These are phyloP conservation scores for Cotesia congregata DNA, from an alignment of 2,888 invertebrate genomes.

Conservation along the genomic window DNA sequence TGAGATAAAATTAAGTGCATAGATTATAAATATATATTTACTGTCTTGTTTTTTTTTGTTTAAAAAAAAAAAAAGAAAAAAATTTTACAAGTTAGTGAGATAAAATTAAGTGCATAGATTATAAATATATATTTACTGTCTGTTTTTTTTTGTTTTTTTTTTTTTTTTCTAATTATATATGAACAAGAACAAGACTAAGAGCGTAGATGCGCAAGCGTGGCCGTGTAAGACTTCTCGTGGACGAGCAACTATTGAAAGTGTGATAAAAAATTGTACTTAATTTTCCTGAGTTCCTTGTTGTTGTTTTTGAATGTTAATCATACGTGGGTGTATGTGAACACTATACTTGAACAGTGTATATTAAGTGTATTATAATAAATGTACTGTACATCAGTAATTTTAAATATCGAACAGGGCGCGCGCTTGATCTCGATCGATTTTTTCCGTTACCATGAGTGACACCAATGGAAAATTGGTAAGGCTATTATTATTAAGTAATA, in stretches of 20 bases:
- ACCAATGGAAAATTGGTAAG: slow-evolving; percentile 45
- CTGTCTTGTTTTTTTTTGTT: too few relatives aligned
- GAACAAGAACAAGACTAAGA: background rate
- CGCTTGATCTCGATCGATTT: slow-evolving; percentile 30
- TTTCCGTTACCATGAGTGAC: slow-evolving; percentile 34
- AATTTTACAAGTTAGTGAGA: background rate
- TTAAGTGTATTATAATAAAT: background rate
- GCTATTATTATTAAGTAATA: background rate
- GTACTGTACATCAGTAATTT: background rate
- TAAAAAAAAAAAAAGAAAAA: background rate
- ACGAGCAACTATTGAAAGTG: slow-evolving; percentile 3
- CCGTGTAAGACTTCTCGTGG: background rate
- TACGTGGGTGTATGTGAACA: background rate
- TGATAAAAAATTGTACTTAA: background rate
- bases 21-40: background rate
- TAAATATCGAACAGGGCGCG: slow-evolving; percentile 3
- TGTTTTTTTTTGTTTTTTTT: too few relatives aligned
- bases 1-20: background rate
- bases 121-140: background rate
- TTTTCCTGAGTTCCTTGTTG: background rate
- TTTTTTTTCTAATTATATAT: background rate
- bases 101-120: background rate
- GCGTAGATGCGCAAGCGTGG: background rate
- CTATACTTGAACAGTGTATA: background rate
- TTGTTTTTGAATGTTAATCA: background rate